Evolutionary conservation across 1,140 invertebrate genomes (phyloP), one percentile per base, ranked within the genome.

Genomic region (Drosophila truncata): DNA sequence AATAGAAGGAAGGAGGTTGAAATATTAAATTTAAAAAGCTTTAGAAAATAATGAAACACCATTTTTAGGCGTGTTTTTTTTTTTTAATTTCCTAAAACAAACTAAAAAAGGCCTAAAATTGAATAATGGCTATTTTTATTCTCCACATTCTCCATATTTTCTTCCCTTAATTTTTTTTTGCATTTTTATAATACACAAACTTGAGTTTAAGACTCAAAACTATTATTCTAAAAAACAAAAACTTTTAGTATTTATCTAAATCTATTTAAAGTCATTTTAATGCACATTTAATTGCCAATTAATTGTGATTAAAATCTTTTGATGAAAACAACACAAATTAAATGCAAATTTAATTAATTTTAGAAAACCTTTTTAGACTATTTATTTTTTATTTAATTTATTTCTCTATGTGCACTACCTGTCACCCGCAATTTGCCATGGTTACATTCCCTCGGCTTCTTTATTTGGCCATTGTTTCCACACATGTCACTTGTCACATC

Each of bases 401-500:
- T 31, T 50, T 50, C 10, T 55, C 8, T 13, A 2, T 60, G 62
- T 64, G 62, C 20, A 64, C 54, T 31, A 4, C 14, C 23, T 42
- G 55, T 35, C 64, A 47, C 42, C 44, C n/a, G 20, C 61, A 66
- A 67, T 54, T 54, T 37, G 27, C 25, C 18, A 66, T 37, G 31
- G 4, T 29, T 29, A 37, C 41, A 29, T 70, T 49, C 52, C 46
- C 50, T 50, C 18, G 1, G 29, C 18, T 49, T 25, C 35, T 72
- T 72, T 39, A 23, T 49, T 33, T 39, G 42, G n/a, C 64, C 60
- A 64, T 39, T 39, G 41, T 52, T 57, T 35, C 47, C 31, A 25
- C 44, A 41, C 47, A 47, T 46, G 61, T 82, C 46, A 72, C 62
- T 55, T 84, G 81, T 79, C 81, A 47, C 82, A 85, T 85, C 78